Base-by-base conservation (phyloP, 2,888 invertebrate genomes). In the Phlogophora meticulosa region DNA sequence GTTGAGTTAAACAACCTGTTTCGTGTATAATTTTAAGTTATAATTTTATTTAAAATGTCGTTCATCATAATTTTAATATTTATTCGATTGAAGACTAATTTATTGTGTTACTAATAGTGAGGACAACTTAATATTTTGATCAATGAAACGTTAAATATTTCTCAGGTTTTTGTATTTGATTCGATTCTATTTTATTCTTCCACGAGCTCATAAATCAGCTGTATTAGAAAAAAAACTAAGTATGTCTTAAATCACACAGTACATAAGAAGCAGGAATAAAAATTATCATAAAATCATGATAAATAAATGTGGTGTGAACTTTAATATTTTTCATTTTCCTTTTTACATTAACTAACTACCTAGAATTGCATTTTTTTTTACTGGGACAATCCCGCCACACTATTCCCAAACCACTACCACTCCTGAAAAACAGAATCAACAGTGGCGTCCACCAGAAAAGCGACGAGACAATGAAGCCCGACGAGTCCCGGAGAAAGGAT, bases 31-130 rank as follows among this genome's bases (percentile, higher is more conserved):
- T 76, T 46, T 62, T 55, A 46, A 46, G 28, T 51, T 64, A 64
- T 0, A 7, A 15, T 52, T 13, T 60, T 7, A 71, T 64, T 58
- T 40, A 64, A 24, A 48, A 36, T 24, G 38, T 49, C 71, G 22
- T 74, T 45, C 51, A 71, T 74, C 71, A 76, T 71, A 56, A 59
- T 49, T 59, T 22, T 24, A 4, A 7, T n/a, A 32, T 36, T 49
- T 38, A 67, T 59, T 56, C 15, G 36, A 56, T 59, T 70, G 42
- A 53, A 20, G 4, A 40, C 22, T 56, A 52, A 56, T 70, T 76
- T 76, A 63, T 76, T 13, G 43, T 51, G 24, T 28, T 34, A 24
- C 13, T 64, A 56, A 74, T 60, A 56, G 4, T 13, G 17, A 10
- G 36, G 22, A 58, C 15, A 48, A 32, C 42, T 53, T 46, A 43